Percentiles rank a stretch among this genome's conserved stretches.
phyloP scores from a whole-genome alignment of 1,140 invertebrate species.

The Lanistes nyassanus region DNA sequence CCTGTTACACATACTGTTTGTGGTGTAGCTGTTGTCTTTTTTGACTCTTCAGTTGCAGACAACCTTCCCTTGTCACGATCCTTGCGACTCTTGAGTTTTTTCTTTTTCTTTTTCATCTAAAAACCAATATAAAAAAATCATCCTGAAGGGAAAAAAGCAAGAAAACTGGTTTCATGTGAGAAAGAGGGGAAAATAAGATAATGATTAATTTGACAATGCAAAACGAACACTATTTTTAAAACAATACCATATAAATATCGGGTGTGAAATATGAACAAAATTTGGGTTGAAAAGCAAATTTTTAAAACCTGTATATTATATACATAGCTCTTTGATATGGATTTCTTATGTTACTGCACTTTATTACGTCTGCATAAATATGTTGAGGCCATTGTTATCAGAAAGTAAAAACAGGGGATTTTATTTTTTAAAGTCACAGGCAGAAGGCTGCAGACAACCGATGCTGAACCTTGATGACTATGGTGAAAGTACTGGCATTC shows the following conservation, averaged over 20 bases:
- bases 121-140: conserved; percentile 13
- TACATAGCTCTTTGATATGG: conserved; percentile 12
- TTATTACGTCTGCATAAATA: too few relatives aligned
- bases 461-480: too few relatives aligned
- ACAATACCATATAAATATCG: too few relatives aligned
- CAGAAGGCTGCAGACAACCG: too few relatives aligned
- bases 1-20: conserved; percentile 1
- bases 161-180: neutral
- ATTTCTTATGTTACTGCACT: too few relatives aligned
- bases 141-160: neutral
- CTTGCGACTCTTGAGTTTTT: conserved; percentile 58
- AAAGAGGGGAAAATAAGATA: neutral
- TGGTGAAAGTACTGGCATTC: too few relatives aligned
- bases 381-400: neutral
- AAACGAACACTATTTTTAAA: too few relatives aligned
- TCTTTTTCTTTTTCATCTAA: conserved; percentile 57
- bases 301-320: neutral
- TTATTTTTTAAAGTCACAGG: too few relatives aligned
- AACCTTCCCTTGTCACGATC: conserved; percentile 47
- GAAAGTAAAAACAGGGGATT: neutral
- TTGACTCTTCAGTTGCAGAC: conserved; percentile 19
- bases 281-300: neutral
- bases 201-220: too few relatives aligned
- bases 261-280: neutral
- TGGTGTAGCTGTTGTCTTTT: neutral